Evolutionary conservation across 2,113 vertebrate species (phyloP), one percentile per base, ranked within the genome.

Genomic region (Cheirogaleus medius): DNA sequence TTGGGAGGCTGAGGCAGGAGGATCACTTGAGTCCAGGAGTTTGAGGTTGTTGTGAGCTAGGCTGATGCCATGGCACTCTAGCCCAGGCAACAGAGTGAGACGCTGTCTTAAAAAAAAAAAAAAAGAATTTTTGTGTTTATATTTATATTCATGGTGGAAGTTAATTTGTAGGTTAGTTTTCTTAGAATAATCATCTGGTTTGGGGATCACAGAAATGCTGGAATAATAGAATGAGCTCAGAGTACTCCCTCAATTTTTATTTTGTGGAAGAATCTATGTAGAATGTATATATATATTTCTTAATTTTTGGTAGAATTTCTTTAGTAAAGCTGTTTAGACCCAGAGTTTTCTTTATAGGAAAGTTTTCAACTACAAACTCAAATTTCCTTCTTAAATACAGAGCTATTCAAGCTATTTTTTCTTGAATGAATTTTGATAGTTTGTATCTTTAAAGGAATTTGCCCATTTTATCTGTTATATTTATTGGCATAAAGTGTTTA

Each of bases 371-470:
- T 42, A 21, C 4, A 85, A 71, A 84, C 5, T 54, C 42, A 76
- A 66, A 58, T 91, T 60, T 84, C 47, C 96, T 88, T 95, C 37
- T 68, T 77, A 94, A 11, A 11, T 47, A 37, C 3, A 34, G 1
- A 2, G 11, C 23, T 84, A 37, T 71, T 85, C 6, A 63, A 78
- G 21, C 15, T 52, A 42, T 49, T 84, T 81, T 32, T 92, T 85
- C 71, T 89, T 87, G n/a, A 95, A 32, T 77, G 23, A 78, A 37
- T 87, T 92, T 95, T 83, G 47, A 87, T 60, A 86, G 18, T 44
- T 88, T 82, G 7, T 60, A 4, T 91, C 71, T 94, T 87, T 58
- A 84, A 97, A 82, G 20, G 10, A 87, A 71, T 90, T n/a, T 97
- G 34, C 83, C n/a, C 27, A 69, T 76, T 91, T 83, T 66, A 71